phyloP scores from a whole-genome alignment of 2,888 invertebrate species.

The Apodemia zela region DNA sequence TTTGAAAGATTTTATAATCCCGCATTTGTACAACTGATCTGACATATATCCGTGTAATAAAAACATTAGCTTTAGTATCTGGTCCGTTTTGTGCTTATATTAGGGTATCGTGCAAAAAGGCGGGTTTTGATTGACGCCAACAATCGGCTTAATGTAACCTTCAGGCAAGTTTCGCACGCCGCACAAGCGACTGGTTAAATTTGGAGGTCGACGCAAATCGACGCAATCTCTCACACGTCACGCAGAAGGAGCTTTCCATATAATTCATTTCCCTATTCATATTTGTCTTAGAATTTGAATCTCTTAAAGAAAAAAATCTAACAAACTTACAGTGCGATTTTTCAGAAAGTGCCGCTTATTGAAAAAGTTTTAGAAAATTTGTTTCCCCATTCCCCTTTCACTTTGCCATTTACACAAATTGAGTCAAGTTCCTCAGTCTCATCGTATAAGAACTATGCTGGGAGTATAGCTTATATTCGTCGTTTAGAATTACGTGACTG shows the following conservation, averaged over 20 bases:
- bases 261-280: slow-evolving; percentile 78
- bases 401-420: slow-evolving; percentile 52
- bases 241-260: slow-evolving; percentile 71
- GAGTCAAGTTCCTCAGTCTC: slow-evolving; percentile 39
- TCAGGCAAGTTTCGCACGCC: slow-evolving; percentile 72
- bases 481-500: slow-evolving; percentile 78
- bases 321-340: slow-evolving; percentile 9
- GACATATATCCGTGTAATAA: slow-evolving; percentile 32
- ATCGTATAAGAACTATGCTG: slow-evolving; percentile 33
- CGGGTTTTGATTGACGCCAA: slow-evolving; percentile 75
- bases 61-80: slow-evolving; percentile 50
- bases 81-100: slow-evolving; percentile 46
- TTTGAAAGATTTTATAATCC: slow-evolving; percentile 18
- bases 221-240: slow-evolving; percentile 77
- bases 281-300: slow-evolving; percentile 74
- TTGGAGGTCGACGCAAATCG: slow-evolving; percentile 76
- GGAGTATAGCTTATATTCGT: slow-evolving; percentile 70
- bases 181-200: slow-evolving; percentile 76
- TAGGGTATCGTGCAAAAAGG: slow-evolving; percentile 64
- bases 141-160: slow-evolving; percentile 79
- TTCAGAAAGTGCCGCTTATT: slow-evolving; percentile 34
- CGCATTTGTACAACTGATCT: slow-evolving; percentile 9
- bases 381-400: slow-evolving; percentile 40
- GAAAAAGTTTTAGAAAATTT: slow-evolving; percentile 52
- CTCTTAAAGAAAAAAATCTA: slow-evolving; percentile 32